Evolutionary conservation across 2,888 invertebrate genomes (phyloP).

Genomic region (Drosophila sordidula): DNA sequence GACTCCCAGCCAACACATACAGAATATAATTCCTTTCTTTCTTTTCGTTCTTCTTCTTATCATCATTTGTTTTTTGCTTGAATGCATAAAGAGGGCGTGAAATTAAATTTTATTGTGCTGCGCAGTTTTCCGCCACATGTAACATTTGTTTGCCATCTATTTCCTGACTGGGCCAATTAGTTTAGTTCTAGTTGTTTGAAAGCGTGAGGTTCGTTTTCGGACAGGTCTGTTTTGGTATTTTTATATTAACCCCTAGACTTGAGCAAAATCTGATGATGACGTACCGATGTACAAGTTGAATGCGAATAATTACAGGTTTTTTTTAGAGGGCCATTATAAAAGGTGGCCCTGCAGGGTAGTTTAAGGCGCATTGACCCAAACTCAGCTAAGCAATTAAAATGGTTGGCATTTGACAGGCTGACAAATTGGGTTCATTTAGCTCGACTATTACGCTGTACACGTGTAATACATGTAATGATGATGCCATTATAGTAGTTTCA

Average conservation of each 20-base stretch:
- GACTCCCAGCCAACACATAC: not conserved
- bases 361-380: slow-evolving; percentile 58
- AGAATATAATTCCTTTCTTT: slow-evolving; percentile 8
- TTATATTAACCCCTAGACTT: slow-evolving; percentile 20
- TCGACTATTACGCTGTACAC: slow-evolving; percentile 9
- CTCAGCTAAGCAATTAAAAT: slow-evolving; percentile 29
- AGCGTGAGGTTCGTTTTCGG: slow-evolving; percentile 35
- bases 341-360: slow-evolving; percentile 5
- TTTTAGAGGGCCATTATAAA: slow-evolving; percentile 8
- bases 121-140: slow-evolving; percentile 27
- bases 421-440: slow-evolving; percentile 44
- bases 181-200: slow-evolving; percentile 25
- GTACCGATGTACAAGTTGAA: too few relatives aligned
- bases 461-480: slow-evolving; percentile 36
- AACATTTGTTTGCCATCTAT: slow-evolving; percentile 16
- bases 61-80: slow-evolving; percentile 30
- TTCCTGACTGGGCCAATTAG: slow-evolving; percentile 33
- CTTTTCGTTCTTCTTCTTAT: slow-evolving; percentile 32
- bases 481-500: slow-evolving; percentile 45
- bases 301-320: not conserved
- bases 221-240: not conserved
- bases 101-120: slow-evolving; percentile 25
- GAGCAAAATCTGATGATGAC: not conserved
- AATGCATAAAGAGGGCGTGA: slow-evolving; percentile 42
- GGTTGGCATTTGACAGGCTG: slow-evolving; percentile 42